Evolutionary conservation across 2,113 vertebrate species (phyloP), one percentile per base, ranked within the genome.

Genomic region (Saguinus midas): DNA sequence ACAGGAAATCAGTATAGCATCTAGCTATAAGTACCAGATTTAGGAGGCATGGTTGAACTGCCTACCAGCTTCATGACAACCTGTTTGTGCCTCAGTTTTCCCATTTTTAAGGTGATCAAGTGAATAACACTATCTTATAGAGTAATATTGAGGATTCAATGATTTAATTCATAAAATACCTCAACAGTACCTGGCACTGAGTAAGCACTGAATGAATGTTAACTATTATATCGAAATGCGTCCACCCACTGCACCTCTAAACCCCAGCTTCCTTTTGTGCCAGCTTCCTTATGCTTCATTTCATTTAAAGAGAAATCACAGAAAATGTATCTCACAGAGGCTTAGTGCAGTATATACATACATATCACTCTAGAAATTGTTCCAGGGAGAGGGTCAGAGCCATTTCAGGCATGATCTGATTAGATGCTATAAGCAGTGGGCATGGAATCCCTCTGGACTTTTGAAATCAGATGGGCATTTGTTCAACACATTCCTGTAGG

Each of bases 401-500:
- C 88, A 45, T 94, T 92, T 88, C 76, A 82, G 86, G 68, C 90
- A 85, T 43, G 90, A 75, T 95, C 89, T 93, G 94, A 97, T 96
- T 89, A 89, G 58, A 96, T 73, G 89, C 45, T 7, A 6, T 48
- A 57, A 96, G 78, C 86, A 95, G 81, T 27, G 84, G 95, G 86
- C 97, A 90, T 37, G 92, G 91, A 75, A 90, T 92, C 91, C 82
- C 85, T 91, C 48, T 92, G 93, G 96, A 58, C 91, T 50, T 93
- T 32, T 48, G 27, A 79, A 95, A 97, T 96, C 96, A 96, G 96
- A 96, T 95, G 87, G 95, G 89, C 68, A 76, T 72, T 43, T 94
- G 87, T 89, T 92, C 93, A 97, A 95, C 35, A 88, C 96, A 93
- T 97, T 96, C 94, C 93, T 89, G 10, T 35, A 86, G 3, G 61